These are phyloP conservation scores for Uria lomvia DNA, from an alignment of 2,113 vertebrate species.

Conservation along the genomic window DNA sequence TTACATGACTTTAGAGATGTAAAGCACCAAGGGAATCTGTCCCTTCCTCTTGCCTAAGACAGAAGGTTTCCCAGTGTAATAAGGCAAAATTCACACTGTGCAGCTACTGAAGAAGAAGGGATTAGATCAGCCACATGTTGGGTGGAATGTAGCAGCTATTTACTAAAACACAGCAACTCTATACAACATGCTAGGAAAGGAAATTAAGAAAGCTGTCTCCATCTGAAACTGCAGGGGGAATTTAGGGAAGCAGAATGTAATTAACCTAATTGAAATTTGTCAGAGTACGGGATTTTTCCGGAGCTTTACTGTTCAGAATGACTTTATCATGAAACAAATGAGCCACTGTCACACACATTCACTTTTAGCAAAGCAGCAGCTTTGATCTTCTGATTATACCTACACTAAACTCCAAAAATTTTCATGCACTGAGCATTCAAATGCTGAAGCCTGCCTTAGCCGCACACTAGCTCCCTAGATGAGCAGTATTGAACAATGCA, in stretches of 20 bases:
- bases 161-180: neutral
- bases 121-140: constrained; percentile 11
- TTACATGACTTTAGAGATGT: neutral
- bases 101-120: neutral
- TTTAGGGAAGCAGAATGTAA: constrained; percentile 18
- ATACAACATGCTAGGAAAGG: neutral
- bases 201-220: constrained; percentile 23
- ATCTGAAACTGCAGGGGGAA: constrained; percentile 1
- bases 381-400: neutral
- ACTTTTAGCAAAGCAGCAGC: neutral
- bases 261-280: constrained; percentile 43
- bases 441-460: neutral
- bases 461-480: neutral
- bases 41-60: neutral
- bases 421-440: neutral
- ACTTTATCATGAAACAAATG: constrained; percentile 24
- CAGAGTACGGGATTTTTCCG: neutral
- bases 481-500: neutral
- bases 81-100: neutral
- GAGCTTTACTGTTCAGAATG: neutral
- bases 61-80: neutral
- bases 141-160: neutral
- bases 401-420: neutral
- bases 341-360: neutral
- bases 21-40: neutral